phyloP scores from a whole-genome alignment of 2,113 vertebrate genomes.

The Oophaga pumilio region DNA sequence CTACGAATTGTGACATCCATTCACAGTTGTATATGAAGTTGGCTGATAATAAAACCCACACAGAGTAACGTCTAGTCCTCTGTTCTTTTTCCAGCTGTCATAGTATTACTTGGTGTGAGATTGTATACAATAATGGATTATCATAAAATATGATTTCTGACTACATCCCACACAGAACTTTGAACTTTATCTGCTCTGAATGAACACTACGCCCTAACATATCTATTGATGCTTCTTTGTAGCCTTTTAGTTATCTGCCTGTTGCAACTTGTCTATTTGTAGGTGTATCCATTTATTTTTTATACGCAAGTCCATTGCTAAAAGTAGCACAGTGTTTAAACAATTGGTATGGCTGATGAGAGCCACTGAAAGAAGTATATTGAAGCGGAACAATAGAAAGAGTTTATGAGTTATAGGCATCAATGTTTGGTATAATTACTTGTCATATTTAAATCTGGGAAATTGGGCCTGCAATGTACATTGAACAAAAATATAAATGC shows the following conservation, averaged over 20 bases:
- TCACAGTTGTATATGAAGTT: background rate
- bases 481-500: too few species aligned
- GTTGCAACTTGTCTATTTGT: background rate
- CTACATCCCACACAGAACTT: slow-evolving; percentile 8
- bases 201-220: background rate
- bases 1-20: background rate
- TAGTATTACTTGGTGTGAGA: background rate
- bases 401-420: too few species aligned
- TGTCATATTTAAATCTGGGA: too few species aligned
- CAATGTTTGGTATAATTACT: too few species aligned
- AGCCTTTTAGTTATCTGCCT: background rate
- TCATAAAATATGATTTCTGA: background rate
- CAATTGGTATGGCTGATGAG: background rate
- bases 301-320: background rate
- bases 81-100: slow-evolving; percentile 5
- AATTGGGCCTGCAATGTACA: too few species aligned
- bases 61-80: background rate
- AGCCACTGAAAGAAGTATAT: background rate
- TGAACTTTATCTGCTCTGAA: background rate
- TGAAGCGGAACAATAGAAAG: too few species aligned
- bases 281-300: background rate
- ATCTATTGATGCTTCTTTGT: background rate
- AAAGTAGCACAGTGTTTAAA: background rate
- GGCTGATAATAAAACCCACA: background rate
- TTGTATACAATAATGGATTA: background rate